Conservation (phyloP, 1,140 invertebrate species). For the Aradophagus sp. region DNA sequence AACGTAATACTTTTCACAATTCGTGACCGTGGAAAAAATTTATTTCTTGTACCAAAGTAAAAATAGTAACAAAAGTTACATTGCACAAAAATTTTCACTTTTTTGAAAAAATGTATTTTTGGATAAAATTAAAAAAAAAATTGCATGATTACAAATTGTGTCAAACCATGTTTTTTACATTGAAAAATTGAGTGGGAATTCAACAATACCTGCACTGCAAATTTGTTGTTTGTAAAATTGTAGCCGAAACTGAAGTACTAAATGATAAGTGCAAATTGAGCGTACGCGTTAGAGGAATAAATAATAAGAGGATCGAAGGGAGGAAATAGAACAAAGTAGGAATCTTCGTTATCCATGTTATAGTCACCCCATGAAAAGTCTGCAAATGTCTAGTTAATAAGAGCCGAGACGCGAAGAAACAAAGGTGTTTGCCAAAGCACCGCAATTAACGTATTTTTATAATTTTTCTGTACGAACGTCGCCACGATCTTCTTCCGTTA, state of each 20-base stretch:
- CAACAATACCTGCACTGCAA: no score
- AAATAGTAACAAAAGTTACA: no score
- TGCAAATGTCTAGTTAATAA: conserved; percentile 59
- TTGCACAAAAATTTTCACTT: no score
- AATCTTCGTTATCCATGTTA: conserved; percentile 67
- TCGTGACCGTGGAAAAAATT: no score
- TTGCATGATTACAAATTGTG: no score
- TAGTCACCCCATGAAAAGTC: conserved; percentile 63
- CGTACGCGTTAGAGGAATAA: conserved; percentile 18
- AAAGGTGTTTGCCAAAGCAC: conserved; percentile 54
- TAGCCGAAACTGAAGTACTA: conserved; percentile 26
- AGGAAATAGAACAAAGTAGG: conserved; percentile 45
- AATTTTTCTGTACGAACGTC: conserved; percentile 62
- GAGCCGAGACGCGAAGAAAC: conserved; percentile 46
- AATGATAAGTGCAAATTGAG: conserved; percentile 24
- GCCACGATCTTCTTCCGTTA: conserved; percentile 63
- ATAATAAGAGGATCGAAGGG: conserved; percentile 25
- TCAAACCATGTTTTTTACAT: no score
- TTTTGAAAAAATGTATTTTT: no score
- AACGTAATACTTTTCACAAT: no score
- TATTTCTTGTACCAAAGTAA: no score
- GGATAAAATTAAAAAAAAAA: no score
- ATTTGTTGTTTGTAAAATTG: conserved; percentile 41
- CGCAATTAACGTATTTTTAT: conserved; percentile 68
- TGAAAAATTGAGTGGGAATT: no score